Evolutionary conservation across 2,113 vertebrate species (phyloP).

Genomic region (Onychorhynchus coronatus): DNA sequence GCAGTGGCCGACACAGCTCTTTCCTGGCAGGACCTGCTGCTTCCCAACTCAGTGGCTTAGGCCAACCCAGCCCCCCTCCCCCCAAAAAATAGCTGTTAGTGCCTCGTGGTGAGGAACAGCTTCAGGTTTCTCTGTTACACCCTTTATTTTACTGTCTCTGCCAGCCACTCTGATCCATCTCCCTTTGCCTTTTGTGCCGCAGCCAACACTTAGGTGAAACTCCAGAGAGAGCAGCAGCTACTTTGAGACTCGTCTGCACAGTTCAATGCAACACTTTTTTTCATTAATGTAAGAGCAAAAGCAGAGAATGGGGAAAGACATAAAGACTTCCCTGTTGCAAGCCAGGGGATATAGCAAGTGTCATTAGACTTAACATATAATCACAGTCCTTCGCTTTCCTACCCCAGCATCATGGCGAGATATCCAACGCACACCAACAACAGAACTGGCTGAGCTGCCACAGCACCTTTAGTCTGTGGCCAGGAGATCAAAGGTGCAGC

Average conservation of each 20-base stretch:
- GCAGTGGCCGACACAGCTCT: rapidly evolving
- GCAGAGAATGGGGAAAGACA: neutral
- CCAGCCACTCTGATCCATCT: neutral
- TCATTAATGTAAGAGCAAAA: neutral
- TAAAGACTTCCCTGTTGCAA: neutral
- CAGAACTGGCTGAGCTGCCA: neutral
- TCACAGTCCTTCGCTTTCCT: neutral
- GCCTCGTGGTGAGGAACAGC: neutral
- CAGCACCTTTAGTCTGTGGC: neutral
- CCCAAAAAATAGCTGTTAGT: neutral
- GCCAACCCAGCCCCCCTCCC: neutral
- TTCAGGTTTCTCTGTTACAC: neutral
- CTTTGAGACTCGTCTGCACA: neutral
- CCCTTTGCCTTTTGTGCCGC: neutral
- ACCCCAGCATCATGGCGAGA: neutral
- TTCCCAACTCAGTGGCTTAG: neutral
- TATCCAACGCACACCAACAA: neutral
- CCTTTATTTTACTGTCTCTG: neutral
- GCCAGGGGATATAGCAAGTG: neutral
- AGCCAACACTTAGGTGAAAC: neutral
- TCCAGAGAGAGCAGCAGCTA: neutral
- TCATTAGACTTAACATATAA: neutral
- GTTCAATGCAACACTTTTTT: neutral
- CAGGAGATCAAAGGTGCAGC: slow-evolving; percentile 15
- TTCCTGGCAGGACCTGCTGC: neutral